phyloP scores from a whole-genome alignment of 2,888 invertebrate species.

The Ellobium chinense region DNA sequence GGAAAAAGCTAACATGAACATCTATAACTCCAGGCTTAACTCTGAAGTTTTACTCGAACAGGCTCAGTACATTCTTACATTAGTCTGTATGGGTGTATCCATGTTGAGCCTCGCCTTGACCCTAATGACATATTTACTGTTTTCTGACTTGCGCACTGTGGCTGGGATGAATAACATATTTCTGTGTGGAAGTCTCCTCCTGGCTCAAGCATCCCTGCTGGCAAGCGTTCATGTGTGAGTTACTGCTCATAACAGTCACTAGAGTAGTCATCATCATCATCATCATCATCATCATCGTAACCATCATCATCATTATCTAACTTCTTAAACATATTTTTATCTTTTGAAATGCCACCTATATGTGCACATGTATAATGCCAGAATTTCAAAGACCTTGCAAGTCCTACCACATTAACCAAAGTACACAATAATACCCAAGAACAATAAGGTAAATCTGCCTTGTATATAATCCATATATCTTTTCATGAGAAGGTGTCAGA shows the following conservation, averaged over 20 bases:
- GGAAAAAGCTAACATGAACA: neutral
- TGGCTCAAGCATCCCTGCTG: constrained; percentile 10
- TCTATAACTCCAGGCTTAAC: neutral
- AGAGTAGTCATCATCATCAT: neutral
- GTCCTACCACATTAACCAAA: too few species aligned
- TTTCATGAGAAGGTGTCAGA: too few species aligned
- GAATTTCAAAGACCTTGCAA: too few species aligned
- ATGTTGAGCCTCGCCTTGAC: constrained; percentile 20
- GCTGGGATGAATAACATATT: constrained; percentile 27
- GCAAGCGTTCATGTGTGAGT: neutral
- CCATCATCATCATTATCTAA: too few species aligned
- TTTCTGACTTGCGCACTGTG: neutral
- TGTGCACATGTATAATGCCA: too few species aligned
- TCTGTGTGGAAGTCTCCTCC: constrained; percentile 12
- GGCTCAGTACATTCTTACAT: constrained; percentile 15
- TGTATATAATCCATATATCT: too few species aligned
- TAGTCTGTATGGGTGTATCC: constrained; percentile 22
- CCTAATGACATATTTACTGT: constrained; percentile 15
- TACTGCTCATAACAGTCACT: neutral
- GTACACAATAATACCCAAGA: too few species aligned
- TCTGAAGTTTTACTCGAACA: too few species aligned
- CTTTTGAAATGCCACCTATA: too few species aligned
- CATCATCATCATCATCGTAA: too few species aligned
- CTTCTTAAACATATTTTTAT: neutral
- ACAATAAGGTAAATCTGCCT: too few species aligned